Percentiles rank a stretch among this genome's conserved stretches.
These are phyloP conservation scores for Halocaridina rubra DNA, from an alignment of 2,888 invertebrate species.

Conservation along the genomic window DNA sequence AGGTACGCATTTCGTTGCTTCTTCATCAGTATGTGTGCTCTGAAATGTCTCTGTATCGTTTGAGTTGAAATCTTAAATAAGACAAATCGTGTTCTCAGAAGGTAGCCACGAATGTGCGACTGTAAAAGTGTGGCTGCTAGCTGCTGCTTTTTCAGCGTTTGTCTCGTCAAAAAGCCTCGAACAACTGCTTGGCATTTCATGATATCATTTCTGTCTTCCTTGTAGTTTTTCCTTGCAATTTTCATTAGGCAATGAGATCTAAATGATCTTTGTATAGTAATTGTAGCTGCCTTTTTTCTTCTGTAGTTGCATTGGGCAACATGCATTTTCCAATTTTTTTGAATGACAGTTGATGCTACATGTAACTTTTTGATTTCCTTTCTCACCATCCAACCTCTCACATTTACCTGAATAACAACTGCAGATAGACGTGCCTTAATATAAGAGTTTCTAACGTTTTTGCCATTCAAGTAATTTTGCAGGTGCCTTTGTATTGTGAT, in stretches of 20 bases:
- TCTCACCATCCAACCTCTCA: constrained; percentile 10
- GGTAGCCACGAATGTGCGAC: constrained; percentile 2
- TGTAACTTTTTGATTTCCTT: constrained; percentile 49
- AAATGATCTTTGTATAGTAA: constrained; percentile 60
- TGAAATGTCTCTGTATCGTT: constrained; percentile 35
- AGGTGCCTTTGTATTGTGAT: background rate
- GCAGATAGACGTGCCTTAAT: background rate
- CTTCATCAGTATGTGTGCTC: constrained; percentile 4
- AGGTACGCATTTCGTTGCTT: background rate
- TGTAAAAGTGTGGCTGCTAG: constrained; percentile 16
- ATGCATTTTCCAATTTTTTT: constrained; percentile 59
- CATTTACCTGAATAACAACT: background rate
- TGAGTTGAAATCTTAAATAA: background rate
- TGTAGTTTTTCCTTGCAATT: constrained; percentile 10
- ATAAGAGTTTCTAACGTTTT: background rate
- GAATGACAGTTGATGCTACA: constrained; percentile 63
- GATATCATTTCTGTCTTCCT: background rate
- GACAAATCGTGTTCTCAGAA: constrained; percentile 14
- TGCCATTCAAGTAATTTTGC: background rate
- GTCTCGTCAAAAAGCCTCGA: constrained; percentile 44
- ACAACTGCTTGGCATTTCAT: constrained; percentile 29
- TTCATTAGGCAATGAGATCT: background rate
- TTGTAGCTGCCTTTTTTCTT: constrained; percentile 21
- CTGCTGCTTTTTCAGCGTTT: background rate
- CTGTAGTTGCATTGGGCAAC: constrained; percentile 31